These are phyloP conservation scores for Eupithecia centaureata DNA, from an alignment of 2,888 invertebrate species.

Conservation along the genomic window DNA sequence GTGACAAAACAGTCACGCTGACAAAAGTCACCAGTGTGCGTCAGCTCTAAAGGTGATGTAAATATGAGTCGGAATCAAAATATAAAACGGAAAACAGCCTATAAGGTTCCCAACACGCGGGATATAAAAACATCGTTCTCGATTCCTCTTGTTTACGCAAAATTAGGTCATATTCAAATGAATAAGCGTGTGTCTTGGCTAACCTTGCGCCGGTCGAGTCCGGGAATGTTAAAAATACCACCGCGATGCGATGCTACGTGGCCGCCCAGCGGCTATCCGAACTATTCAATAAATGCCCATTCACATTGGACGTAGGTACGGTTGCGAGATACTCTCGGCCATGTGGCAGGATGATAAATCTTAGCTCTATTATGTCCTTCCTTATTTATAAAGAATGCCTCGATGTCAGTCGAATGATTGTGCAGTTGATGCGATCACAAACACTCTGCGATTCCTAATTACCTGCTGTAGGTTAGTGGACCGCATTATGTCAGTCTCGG, in stretches of 20 bases:
- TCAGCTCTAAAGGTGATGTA: not conserved
- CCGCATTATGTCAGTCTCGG: conserved; percentile 3
- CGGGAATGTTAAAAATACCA: conserved; percentile 84
- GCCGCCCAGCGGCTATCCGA: conserved; percentile 55
- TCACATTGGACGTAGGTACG: conserved; percentile 26
- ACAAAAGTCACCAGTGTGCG: too few relatives aligned
- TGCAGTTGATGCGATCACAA: not conserved
- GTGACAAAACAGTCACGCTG: too few relatives aligned
- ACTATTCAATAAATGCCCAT: conserved; percentile 60
- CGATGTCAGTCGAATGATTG: not conserved
- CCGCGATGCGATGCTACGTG: conserved; percentile 63
- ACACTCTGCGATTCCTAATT: not conserved
- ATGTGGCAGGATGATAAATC: conserved; percentile 44
- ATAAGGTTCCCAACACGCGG: not conserved
- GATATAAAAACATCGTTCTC: conserved; percentile 15
- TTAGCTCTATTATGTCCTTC: conserved; percentile 43
- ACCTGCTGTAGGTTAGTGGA: conserved; percentile 6
- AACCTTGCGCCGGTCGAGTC: conserved; percentile 83
- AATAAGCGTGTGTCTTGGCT: conserved; percentile 79
- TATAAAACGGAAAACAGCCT: not conserved
- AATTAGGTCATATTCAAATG: conserved; percentile 82
- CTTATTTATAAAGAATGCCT: conserved; percentile 26
- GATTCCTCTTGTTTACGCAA: conserved; percentile 65
- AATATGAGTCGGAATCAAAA: not conserved
- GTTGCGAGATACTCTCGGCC: conserved; percentile 26